A percentile compares a stretch with the other conserved stretches of the same genome.
phyloP scores from a whole-genome alignment of 37 sponge, comb jelly and placozoan genomes.

The Halisarca cf. caerulea region DNA sequence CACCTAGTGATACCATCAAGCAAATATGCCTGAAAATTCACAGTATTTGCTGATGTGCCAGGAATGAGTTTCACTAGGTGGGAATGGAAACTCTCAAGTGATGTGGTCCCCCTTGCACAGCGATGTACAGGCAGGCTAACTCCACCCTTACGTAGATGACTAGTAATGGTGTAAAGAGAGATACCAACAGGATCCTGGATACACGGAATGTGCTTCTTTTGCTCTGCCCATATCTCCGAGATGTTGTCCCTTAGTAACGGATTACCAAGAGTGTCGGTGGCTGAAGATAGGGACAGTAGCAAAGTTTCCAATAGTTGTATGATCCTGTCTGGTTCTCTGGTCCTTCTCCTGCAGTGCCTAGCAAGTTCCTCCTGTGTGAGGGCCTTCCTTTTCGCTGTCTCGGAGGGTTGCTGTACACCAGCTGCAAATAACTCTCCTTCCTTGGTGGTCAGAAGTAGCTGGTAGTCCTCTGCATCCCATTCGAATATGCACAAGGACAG shows the following conservation, averaged over 20 bases:
- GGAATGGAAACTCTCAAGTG: slow-evolving; percentile 37
- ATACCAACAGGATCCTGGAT: slow-evolving; percentile 41
- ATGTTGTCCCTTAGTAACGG: slow-evolving; percentile 37
- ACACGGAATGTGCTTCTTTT: slow-evolving; percentile 46
- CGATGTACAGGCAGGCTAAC: slow-evolving; percentile 22
- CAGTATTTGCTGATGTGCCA: slow-evolving; percentile 40
- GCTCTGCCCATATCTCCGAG: slow-evolving; percentile 41
- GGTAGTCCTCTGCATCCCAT: slow-evolving; percentile 38
- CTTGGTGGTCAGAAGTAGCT: slow-evolving; percentile 9
- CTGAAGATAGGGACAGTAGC: slow-evolving; percentile 31
- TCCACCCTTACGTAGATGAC: slow-evolving; percentile 25
- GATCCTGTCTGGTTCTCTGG: slow-evolving; percentile 17
- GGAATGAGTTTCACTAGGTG: slow-evolving; percentile 42
- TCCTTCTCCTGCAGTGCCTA: slow-evolving; percentile 40
- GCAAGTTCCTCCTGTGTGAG: slow-evolving; percentile 34
- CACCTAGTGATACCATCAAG: slow-evolving; percentile 46
- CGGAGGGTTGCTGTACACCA: slow-evolving; percentile 40
- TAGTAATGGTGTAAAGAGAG: slow-evolving; percentile 18
- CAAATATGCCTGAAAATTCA: slow-evolving; percentile 40
- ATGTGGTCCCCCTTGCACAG: slow-evolving; percentile 51
- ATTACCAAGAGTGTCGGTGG: slow-evolving; percentile 39
- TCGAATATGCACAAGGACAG: slow-evolving; percentile 42
- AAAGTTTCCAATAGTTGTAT: slow-evolving; percentile 4
- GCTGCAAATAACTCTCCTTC: background rate
- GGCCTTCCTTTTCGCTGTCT: slow-evolving; percentile 23